These are phyloP conservation scores for Vanessa cardui DNA, from an alignment of 2,888 invertebrate species.

Conservation along the genomic window DNA sequence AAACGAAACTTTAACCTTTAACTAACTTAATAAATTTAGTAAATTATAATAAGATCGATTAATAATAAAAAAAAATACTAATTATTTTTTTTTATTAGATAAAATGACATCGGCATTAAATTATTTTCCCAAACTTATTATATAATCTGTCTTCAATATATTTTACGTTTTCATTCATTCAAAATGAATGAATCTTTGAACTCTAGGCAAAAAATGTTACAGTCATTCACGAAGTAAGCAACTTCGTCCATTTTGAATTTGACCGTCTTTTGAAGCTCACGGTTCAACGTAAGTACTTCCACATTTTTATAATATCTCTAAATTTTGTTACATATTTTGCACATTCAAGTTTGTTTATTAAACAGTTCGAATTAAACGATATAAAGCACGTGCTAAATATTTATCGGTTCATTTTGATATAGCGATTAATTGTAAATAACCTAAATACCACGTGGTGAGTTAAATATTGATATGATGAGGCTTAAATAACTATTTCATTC, in stretches of 20 bases:
- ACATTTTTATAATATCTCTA: background rate
- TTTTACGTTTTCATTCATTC: conserved; percentile 13
- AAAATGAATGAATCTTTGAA: conserved; percentile 4
- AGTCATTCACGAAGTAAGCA: conserved; percentile 3
- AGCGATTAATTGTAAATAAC: conserved; percentile 36
- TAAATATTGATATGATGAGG: conserved; percentile 64
- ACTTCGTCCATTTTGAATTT: conserved; percentile 74
- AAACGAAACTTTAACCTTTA: too few relatives aligned
- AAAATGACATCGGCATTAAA: too few relatives aligned
- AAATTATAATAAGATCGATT: too few relatives aligned
- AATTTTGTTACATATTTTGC: background rate
- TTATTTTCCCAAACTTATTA: too few relatives aligned
- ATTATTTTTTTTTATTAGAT: too few relatives aligned
- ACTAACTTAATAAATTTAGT: too few relatives aligned
- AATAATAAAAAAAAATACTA: too few relatives aligned
- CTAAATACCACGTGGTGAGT: conserved; percentile 61
- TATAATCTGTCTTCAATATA: too few relatives aligned
- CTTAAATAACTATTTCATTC: conserved; percentile 68
- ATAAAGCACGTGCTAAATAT: background rate
- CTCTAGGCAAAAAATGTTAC: too few relatives aligned
- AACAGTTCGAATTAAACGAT: background rate
- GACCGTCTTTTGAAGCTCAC: conserved; percentile 69
- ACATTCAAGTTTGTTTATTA: too few relatives aligned
- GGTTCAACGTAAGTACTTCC: conserved; percentile 72
- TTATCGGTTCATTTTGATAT: background rate